Evolutionary conservation across 92 coral and sea anemone species (phyloP).

Genomic region (Anthopleura xanthogrammica): DNA sequence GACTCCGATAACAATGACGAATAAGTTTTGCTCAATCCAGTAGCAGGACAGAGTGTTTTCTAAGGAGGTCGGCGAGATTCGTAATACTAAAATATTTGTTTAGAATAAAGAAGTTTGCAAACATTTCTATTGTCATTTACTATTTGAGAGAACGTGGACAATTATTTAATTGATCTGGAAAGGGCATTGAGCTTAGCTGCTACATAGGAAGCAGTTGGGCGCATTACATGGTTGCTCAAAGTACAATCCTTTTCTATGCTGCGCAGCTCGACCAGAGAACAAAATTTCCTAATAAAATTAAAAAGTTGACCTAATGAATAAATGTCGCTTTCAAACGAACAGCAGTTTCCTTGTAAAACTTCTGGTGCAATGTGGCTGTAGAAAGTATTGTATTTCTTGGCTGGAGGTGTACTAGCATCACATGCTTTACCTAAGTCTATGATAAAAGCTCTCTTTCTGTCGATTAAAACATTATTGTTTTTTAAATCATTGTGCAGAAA

Average conservation of each 20-base stretch:
- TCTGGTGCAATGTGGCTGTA: constrained; percentile 6
- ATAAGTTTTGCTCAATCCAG: no score
- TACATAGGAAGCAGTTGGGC: constrained; percentile 15
- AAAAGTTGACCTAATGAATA: constrained; percentile 10
- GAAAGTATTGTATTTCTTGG: neutral
- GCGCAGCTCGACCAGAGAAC: constrained; percentile 1
- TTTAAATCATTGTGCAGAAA: constrained; percentile 20
- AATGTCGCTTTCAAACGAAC: constrained; percentile 23
- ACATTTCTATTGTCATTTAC: no score
- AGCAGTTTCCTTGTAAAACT: constrained; percentile 1
- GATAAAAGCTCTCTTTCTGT: neutral
- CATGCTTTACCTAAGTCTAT: constrained; percentile 17
- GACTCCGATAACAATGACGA: no score
- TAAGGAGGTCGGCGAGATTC: no score
- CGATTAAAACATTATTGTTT: constrained; percentile 18
- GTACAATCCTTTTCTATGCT: constrained; percentile 28
- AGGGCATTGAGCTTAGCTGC: constrained; percentile 16
- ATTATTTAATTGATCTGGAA: no score
- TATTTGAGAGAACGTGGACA: no score
- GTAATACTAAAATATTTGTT: no score
- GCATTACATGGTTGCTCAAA: constrained; percentile 17
- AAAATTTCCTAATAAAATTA: constrained; percentile 17
- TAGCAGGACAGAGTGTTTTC: no score
- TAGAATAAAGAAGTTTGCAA: no score
- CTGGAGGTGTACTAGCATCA: neutral